These are phyloP conservation scores for Onthophagus sagittarius DNA, from an alignment of 2,888 invertebrate species.

Conservation along the genomic window DNA sequence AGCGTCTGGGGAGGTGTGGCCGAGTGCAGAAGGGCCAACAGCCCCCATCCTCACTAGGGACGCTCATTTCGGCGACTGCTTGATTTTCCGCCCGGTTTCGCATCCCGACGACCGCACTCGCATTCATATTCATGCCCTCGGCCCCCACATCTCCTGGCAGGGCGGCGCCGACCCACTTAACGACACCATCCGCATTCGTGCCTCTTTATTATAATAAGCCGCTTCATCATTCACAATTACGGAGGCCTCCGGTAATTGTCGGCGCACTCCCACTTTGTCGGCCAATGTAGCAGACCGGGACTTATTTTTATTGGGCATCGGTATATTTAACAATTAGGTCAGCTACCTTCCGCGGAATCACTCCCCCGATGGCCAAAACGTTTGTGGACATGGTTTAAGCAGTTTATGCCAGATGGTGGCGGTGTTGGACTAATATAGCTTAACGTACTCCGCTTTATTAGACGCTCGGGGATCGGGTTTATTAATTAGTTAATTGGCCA, in stretches of 20 bases:
- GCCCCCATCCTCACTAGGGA: constrained; percentile 31
- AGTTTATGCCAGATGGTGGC: not conserved
- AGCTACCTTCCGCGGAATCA: not conserved
- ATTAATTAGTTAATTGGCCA: not conserved
- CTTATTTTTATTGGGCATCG: constrained; percentile 1
- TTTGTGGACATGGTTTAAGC: not conserved
- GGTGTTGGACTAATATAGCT: not conserved
- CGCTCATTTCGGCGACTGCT: constrained; percentile 38
- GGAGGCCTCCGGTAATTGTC: constrained; percentile 41
- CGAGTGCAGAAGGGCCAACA: constrained; percentile 36
- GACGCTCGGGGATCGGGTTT: not conserved
- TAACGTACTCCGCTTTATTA: not conserved
- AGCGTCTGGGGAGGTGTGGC: constrained; percentile 36
- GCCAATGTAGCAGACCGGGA: not conserved
- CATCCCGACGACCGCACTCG: constrained; percentile 35
- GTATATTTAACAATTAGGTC: not conserved
- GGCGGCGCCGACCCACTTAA: constrained; percentile 33
- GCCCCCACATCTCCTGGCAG: not conserved
- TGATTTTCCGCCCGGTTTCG: constrained; percentile 45
- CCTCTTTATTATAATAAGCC: constrained; percentile 21
- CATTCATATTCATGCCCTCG: constrained; percentile 41
- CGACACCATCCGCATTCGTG: not conserved
- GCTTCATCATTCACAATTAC: constrained; percentile 25
- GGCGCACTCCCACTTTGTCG: not conserved
- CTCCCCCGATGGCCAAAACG: not conserved